Evolutionary conservation across 2,888 invertebrate species (phyloP).

Genomic region (Lochmaea crataegi): DNA sequence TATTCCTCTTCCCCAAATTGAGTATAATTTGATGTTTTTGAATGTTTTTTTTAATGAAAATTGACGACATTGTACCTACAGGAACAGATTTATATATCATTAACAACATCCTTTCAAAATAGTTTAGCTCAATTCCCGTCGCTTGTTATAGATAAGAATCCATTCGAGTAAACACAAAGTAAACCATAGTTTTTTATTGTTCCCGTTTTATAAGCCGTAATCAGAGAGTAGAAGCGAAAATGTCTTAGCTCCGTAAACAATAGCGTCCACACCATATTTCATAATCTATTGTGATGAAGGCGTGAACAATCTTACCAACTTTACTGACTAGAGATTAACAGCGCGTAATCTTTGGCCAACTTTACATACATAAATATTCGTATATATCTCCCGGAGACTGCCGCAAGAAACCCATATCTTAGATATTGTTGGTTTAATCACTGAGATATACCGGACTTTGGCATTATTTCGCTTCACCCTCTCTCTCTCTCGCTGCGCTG

Average conservation of each 20-base stretch:
- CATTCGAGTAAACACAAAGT: conserved; percentile 44
- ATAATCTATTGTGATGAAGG: conserved; percentile 61
- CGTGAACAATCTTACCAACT: conserved; percentile 62
- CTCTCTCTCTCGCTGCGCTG: conserved; percentile 39
- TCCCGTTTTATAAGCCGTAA: conserved; percentile 43
- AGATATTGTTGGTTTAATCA: conserved; percentile 62
- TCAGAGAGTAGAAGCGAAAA: conserved; percentile 44
- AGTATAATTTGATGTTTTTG: not conserved
- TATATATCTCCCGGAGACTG: conserved; percentile 56
- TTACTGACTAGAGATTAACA: conserved; percentile 63
- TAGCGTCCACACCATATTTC: conserved; percentile 58
- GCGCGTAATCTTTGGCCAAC: conserved; percentile 63
- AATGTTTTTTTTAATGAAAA: not conserved
- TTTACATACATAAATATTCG: conserved; percentile 64
- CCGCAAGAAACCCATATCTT: conserved; percentile 62
- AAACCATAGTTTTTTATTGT: conserved; percentile 43
- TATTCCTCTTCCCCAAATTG: no score
- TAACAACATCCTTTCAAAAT: not conserved
- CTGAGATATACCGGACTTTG: conserved; percentile 56
- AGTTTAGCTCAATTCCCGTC: not conserved
- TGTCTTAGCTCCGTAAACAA: conserved; percentile 51
- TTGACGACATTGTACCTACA: not conserved
- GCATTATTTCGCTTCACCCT: conserved; percentile 51
- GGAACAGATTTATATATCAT: no score
- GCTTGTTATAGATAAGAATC: conserved; percentile 24